Evolutionary conservation across 2,888 invertebrate species (phyloP).

Genomic region (Lymantria dispar): DNA sequence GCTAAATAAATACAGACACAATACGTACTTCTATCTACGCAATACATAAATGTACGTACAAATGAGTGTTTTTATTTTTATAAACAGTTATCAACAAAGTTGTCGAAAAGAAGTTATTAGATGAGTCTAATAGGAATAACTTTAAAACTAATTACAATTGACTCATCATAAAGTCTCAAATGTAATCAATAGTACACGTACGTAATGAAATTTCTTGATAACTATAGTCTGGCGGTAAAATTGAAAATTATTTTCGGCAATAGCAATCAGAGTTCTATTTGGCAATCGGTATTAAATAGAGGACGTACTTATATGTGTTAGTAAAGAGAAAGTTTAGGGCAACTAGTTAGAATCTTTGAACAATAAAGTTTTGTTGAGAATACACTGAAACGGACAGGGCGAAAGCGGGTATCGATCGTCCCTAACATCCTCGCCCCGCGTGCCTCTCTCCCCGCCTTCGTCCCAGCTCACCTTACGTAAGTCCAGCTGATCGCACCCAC

Average conservation of each 20-base stretch:
- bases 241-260: constrained; percentile 13
- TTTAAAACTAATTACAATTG: no score
- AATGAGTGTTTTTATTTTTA: no score
- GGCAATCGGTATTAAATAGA: constrained; percentile 18
- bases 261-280: constrained; percentile 17
- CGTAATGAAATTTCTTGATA: constrained; percentile 3
- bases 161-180: constrained; percentile 3
- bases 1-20: no score
- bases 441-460: constrained; percentile 37
- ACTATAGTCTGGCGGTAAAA: not conserved
- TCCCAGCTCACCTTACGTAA: constrained; percentile 73
- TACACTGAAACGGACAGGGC: constrained; percentile 56
- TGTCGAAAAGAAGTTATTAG: no score
- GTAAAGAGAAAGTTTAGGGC: constrained; percentile 18
- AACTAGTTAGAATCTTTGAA: constrained; percentile 33
- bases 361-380: constrained; percentile 46
- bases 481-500: constrained; percentile 79
- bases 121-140: no score
- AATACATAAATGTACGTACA: no score
- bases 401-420: constrained; percentile 76
- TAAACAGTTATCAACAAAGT: no score
- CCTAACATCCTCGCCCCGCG: constrained; percentile 58
- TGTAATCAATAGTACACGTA: constrained; percentile 17
- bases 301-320: constrained; percentile 23
- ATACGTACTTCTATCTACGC: no score